A percentile compares a stretch with the other conserved stretches of the same genome.
These are phyloP conservation scores for Istiophorus platypterus DNA, from an alignment of 2,113 vertebrate genomes.

Conservation along the genomic window DNA sequence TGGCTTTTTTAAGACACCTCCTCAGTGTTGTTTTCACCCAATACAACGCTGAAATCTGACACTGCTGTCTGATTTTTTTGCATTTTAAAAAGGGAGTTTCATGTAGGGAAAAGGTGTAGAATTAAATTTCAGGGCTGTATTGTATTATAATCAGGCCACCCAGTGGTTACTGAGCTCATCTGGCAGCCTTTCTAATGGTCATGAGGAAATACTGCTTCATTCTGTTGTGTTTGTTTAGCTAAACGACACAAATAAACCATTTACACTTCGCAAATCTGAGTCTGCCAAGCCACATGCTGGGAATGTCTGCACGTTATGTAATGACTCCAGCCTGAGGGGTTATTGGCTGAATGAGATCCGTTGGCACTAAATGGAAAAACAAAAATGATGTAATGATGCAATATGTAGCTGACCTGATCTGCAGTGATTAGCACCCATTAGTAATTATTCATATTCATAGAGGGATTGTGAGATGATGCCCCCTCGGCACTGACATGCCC, in stretches of 20 bases:
- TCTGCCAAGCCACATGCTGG: neutral
- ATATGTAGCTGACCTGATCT: neutral
- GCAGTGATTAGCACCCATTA: neutral
- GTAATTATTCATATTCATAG: neutral
- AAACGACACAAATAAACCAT: neutral
- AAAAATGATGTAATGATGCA: neutral
- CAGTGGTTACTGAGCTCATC: neutral
- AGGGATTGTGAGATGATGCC: neutral
- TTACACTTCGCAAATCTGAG: neutral
- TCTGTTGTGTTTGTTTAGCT: neutral
- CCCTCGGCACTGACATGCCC: neutral
- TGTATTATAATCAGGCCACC: neutral
- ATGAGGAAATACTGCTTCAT: neutral
- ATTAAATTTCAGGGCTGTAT: neutral
- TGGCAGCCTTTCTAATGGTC: neutral
- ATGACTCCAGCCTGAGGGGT: neutral
- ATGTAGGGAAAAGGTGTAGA: neutral
- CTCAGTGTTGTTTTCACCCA: neutral
- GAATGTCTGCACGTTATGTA: neutral
- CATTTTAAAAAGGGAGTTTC: neutral
- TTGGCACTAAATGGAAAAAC: neutral
- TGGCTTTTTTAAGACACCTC: constrained; percentile 8
- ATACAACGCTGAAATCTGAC: neutral
- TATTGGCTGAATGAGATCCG: neutral
- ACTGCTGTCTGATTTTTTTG: neutral